Percentiles rank a stretch among this genome's conserved stretches.
These are phyloP conservation scores for Apomyelois bistriatella DNA, from an alignment of 2,888 invertebrate genomes.

Conservation along the genomic window DNA sequence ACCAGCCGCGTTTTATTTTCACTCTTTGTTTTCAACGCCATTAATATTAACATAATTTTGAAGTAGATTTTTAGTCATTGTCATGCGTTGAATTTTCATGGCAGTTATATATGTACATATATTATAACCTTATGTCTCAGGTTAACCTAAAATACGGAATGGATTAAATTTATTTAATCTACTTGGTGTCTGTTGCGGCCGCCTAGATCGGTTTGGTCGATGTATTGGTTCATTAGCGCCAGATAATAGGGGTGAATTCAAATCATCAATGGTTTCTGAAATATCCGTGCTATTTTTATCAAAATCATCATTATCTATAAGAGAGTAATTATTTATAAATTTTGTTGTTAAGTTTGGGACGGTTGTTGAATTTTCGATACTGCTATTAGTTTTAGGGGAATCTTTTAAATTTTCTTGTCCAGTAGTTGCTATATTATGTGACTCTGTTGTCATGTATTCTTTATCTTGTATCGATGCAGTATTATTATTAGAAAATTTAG, in stretches of 20 bases:
- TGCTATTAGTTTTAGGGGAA: constrained; percentile 8
- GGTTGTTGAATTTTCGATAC: constrained; percentile 1
- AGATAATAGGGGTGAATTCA: constrained; percentile 67
- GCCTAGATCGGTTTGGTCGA: constrained; percentile 60
- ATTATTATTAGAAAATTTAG: not conserved
- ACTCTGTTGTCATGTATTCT: not conserved
- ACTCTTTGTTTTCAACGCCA: no score
- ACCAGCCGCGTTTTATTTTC: not conserved
- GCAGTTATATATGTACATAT: constrained; percentile 35
- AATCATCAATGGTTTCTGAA: constrained; percentile 52
- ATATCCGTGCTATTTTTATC: constrained; percentile 34
- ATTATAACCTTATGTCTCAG: constrained; percentile 18
- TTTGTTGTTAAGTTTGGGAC: constrained; percentile 9
- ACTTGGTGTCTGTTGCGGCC: constrained; percentile 54
- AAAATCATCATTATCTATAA: constrained; percentile 27
- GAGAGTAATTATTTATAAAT: constrained; percentile 7
- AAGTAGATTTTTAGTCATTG: constrained; percentile 44
- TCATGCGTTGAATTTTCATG: constrained; percentile 33
- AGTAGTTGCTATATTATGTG: constrained; percentile 13
- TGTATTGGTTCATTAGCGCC: constrained; percentile 66
- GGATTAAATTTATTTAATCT: constrained; percentile 68
- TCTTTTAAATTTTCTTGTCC: constrained; percentile 19
- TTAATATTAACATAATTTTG: no score
- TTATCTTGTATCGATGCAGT: not conserved
- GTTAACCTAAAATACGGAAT: constrained; percentile 72